A percentile compares a stretch with the other conserved stretches of the same genome.
These are phyloP conservation scores for Pristionchus maxplancki DNA, from an alignment of 2,888 invertebrate species.

Conservation along the genomic window DNA sequence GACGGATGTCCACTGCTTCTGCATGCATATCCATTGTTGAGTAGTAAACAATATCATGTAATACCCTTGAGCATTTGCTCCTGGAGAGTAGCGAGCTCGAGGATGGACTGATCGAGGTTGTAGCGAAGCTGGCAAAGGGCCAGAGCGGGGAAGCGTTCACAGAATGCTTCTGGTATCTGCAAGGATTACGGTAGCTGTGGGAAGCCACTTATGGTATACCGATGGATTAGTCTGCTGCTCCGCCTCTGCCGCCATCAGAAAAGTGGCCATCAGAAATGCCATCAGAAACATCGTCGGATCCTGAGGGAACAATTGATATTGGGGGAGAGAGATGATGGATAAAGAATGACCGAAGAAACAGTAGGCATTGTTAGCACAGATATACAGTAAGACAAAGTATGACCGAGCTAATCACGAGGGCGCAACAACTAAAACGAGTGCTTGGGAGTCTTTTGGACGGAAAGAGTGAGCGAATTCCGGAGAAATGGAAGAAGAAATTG, in stretches of 20 bases:
- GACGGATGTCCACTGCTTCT: not conserved
- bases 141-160: conserved; percentile 64
- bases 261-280: not conserved
- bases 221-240: conserved; percentile 30
- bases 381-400: not conserved
- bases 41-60: not conserved
- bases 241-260: not conserved
- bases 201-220: not conserved
- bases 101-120: conserved; percentile 60
- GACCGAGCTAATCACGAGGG: not conserved
- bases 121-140: conserved; percentile 66
- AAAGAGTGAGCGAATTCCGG: conserved; percentile 42
- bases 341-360: not conserved
- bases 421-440: not conserved
- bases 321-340: not conserved
- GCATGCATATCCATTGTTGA: too few relatives aligned
- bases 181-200: not conserved
- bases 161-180: conserved; percentile 60
- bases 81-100: conserved; percentile 57
- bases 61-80: conserved; percentile 5
- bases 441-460: not conserved
- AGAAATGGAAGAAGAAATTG: conserved; percentile 8
- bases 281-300: conserved; percentile 4
- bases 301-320: not conserved
- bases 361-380: not conserved